These are phyloP conservation scores for Tragulus kanchil DNA, from an alignment of 2,113 vertebrate species.

Conservation along the genomic window DNA sequence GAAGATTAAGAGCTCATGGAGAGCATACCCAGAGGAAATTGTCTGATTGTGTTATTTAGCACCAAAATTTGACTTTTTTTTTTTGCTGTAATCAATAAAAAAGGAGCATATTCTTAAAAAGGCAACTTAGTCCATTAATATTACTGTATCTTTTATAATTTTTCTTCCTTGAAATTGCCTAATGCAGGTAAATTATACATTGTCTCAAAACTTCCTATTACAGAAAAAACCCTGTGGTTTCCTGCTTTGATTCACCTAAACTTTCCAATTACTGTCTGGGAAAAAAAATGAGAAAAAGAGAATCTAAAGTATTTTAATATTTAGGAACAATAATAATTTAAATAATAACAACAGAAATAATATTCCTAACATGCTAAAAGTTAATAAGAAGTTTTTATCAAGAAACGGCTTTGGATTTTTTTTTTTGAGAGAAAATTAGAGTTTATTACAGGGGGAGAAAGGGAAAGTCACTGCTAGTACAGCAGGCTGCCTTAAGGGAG, in stretches of 20 bases:
- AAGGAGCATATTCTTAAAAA: background rate
- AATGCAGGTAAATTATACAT: background rate
- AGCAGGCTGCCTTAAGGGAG: no score
- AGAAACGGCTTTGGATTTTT: background rate
- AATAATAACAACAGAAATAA: background rate
- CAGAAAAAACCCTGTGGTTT: background rate
- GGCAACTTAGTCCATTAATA: background rate
- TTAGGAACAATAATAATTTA: background rate
- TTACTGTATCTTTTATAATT: background rate
- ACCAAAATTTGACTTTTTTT: conserved; percentile 45
- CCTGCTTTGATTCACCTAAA: background rate
- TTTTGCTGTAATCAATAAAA: conserved; percentile 17
- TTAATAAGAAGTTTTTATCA: background rate
- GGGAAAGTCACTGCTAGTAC: no score
- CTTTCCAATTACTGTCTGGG: background rate
- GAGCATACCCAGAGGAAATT: background rate
- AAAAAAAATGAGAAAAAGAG: background rate
- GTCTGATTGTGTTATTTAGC: conserved; percentile 35
- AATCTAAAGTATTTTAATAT: background rate
- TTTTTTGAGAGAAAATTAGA: no score
- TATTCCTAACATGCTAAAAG: background rate
- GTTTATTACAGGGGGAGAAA: no score
- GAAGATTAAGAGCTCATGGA: conserved; percentile 54
- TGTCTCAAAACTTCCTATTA: background rate
- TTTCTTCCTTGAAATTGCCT: background rate